Evolutionary conservation across 1,140 invertebrate species (phyloP).

Genomic region (Acromyrmex echinatior): DNA sequence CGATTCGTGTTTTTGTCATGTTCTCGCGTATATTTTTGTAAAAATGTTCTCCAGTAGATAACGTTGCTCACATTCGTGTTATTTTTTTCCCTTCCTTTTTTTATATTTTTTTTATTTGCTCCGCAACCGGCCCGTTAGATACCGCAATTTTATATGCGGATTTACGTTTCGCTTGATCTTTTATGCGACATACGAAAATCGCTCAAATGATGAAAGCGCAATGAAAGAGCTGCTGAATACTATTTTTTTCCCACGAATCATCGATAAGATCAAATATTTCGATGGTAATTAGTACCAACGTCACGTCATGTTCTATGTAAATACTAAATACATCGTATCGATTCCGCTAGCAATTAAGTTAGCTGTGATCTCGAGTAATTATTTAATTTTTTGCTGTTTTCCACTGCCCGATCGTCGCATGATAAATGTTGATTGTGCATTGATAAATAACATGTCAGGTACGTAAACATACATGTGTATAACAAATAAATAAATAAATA

Average conservation of each 20-base stretch:
- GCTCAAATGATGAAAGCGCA: conserved; percentile 46
- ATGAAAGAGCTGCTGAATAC: background rate
- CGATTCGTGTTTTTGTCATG: conserved; percentile 57
- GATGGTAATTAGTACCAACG: background rate
- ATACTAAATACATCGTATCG: conserved; percentile 16
- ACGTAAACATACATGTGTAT: too few relatives aligned
- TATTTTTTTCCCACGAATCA: background rate
- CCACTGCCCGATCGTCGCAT: background rate
- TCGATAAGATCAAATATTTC: background rate
- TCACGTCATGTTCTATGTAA: background rate
- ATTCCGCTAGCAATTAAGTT: background rate
- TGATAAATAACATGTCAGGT: background rate
- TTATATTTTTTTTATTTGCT: conserved; percentile 18
- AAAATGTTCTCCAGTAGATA: conserved; percentile 61
- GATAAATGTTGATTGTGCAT: background rate
- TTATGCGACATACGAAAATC: conserved; percentile 45
- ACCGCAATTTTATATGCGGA: conserved; percentile 53
- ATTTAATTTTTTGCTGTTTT: conserved; percentile 48
- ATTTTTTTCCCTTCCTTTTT: conserved; percentile 1
- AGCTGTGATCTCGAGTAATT: conserved; percentile 50
- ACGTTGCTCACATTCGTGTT: conserved; percentile 51
- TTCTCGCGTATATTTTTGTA: conserved; percentile 56
- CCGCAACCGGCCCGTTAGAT: conserved; percentile 18
- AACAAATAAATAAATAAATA: too few relatives aligned
- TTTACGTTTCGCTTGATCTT: conserved; percentile 21